Base-by-base conservation (phyloP, 2,797 vertebrate genomes). In the Antrozous pallidus region DNA sequence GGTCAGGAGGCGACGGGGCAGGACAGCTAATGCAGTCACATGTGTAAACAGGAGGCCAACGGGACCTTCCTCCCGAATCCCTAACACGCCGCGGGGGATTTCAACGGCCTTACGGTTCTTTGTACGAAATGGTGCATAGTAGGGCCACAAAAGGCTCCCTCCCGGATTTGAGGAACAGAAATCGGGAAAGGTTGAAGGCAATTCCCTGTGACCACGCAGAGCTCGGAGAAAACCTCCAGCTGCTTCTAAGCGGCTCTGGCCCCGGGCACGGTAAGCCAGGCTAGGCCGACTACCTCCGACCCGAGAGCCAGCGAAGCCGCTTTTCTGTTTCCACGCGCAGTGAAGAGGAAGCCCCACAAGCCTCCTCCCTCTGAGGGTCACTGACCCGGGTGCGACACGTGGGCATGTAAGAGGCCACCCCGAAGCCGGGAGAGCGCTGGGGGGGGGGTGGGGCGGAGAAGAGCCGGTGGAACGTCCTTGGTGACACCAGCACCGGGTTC, bases 1-100 rank as follows among this genome's bases (percentile, higher is more conserved):
- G 42, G 38, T 28, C 56, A 14, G n/a, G n/a, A 36, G 61, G 56
- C 0, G 20, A n/a, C 0, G 0, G 2, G 47, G 58, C 14, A 0
- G 75, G 49, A 36, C 38, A 36, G 51, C 74, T 20, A 20, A 24
- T 36, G 36, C 22, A 20, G 36, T 49, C 5, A 40, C 45, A 10
- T 17, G 5, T 16, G 1, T 2, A 28, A 13, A 47, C 17, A 58
- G 75, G 56, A 88, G 63, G 12, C 65, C 24, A 10, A 40, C 1
- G 5, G 67, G 56, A 61, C 7, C 45, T n/a, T 80, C 13, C 58
- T n/a, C 63, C 87, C 8, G 33, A 8, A 51, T 1, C 63, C 42
- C 22, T 3, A 77, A 58, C n/a, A n/a, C n/a, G n/a, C n/a, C n/a
- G n/a, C n/a, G n/a, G n/a, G 56, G 47, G n/a, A 45, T 36, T 6